Conservation (phyloP, 2,797 vertebrate species). For the Gymnodraco acuticeps region DNA sequence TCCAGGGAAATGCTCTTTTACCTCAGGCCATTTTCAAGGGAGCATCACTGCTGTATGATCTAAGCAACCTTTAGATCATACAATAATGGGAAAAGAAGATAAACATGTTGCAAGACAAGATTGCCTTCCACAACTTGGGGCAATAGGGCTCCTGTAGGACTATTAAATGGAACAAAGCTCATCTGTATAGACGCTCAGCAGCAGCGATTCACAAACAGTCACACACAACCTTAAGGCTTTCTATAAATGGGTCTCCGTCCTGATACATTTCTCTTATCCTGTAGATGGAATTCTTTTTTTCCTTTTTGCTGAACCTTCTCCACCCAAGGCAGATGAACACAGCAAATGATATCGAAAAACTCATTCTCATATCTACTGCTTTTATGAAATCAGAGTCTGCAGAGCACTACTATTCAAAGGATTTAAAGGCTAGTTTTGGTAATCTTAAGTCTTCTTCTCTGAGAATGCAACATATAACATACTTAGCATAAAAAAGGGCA, state of each 20-base stretch:
- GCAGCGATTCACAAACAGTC: slow-evolving; percentile 49
- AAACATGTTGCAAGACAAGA: slow-evolving; percentile 59
- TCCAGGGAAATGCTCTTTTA: slow-evolving; percentile 13
- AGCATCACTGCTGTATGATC: slow-evolving; percentile 39
- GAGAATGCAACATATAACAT: too few species aligned
- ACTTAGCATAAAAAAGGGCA: too few species aligned
- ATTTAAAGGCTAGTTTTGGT: too few species aligned
- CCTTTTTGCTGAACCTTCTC: slow-evolving; percentile 22
- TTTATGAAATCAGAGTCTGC: slow-evolving; percentile 11
- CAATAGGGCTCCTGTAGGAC: slow-evolving; percentile 43
- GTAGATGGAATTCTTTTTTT: slow-evolving; percentile 34
- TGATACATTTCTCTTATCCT: slow-evolving; percentile 56
- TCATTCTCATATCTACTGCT: neutral
- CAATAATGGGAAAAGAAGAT: slow-evolving; percentile 61
- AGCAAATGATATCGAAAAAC: slow-evolving; percentile 13
- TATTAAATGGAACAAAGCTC: slow-evolving; percentile 64
- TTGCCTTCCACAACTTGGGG: slow-evolving; percentile 61
- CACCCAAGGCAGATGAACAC: slow-evolving; percentile 29
- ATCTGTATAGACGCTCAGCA: slow-evolving; percentile 63
- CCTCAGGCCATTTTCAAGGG: slow-evolving; percentile 29
- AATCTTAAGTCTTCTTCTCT: too few species aligned
- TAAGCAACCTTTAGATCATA: slow-evolving; percentile 68
- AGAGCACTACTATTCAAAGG: neutral
- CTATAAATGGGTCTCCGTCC: slow-evolving; percentile 36
- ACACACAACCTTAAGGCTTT: slow-evolving; percentile 64